These are phyloP conservation scores for Crotophaga sulcirostris DNA, from an alignment of 2,113 vertebrate species.

Conservation along the genomic window DNA sequence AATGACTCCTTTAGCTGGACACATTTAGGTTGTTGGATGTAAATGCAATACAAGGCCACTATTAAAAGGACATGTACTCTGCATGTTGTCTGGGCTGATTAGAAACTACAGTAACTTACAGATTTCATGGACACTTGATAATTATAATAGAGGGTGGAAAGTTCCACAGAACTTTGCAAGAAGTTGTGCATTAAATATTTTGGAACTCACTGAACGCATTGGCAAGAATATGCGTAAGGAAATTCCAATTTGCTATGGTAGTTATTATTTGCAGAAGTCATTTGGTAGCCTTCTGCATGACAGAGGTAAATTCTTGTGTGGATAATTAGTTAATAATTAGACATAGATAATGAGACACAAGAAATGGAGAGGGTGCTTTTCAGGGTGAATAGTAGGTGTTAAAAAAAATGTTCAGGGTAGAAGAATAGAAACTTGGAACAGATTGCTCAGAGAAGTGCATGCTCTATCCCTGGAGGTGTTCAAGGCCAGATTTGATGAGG, in stretches of 20 bases:
- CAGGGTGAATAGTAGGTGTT: not conserved
- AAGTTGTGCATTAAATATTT: not conserved
- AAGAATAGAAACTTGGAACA: not conserved
- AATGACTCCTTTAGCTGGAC: not conserved
- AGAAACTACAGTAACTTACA: not conserved
- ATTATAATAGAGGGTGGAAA: not conserved
- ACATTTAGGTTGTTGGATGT: not conserved
- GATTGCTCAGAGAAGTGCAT: too few species aligned
- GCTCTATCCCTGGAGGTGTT: too few species aligned
- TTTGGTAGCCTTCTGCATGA: not conserved
- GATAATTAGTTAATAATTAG: not conserved
- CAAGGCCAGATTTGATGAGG: too few species aligned
- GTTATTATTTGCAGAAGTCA: not conserved
- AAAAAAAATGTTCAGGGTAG: not conserved
- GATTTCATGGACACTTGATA: not conserved
- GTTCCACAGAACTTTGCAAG: not conserved
- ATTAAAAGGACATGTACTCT: not conserved
- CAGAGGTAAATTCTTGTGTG: rapidly evolving
- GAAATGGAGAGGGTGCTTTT: not conserved
- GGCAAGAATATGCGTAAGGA: not conserved
- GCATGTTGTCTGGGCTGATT: not conserved
- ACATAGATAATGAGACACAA: not conserved
- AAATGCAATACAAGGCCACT: not conserved
- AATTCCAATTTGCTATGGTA: not conserved
- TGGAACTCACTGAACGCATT: not conserved